phyloP scores from a whole-genome alignment of 1,140 invertebrate species.

The Archivesica marissinica region DNA sequence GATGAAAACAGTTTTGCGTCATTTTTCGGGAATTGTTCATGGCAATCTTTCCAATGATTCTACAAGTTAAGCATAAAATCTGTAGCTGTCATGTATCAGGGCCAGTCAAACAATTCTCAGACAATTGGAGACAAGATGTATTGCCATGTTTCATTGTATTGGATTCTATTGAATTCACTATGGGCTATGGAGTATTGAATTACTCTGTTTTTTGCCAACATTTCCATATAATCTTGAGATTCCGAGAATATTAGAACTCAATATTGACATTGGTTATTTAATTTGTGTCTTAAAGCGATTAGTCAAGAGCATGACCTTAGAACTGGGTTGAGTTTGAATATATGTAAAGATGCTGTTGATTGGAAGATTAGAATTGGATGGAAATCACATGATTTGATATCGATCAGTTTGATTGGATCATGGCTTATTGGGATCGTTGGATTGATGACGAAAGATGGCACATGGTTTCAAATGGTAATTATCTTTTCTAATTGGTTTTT shows the following conservation, averaged over 20 bases:
- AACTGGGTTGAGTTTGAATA: background rate
- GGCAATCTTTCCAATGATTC: too few relatives aligned
- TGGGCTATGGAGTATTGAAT: background rate
- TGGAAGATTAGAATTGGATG: background rate
- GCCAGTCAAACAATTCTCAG: too few relatives aligned
- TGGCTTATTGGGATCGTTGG: slow-evolving; percentile 8
- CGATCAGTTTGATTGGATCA: slow-evolving; percentile 5
- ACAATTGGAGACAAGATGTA: background rate
- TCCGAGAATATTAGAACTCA: background rate
- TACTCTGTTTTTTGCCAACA: background rate
- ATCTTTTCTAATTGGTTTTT: background rate
- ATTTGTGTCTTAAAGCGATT: background rate
- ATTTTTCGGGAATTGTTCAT: too few relatives aligned
- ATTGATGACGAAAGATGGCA: slow-evolving; percentile 7
- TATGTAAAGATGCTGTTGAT: background rate
- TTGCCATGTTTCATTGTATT: background rate
- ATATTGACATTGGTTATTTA: slow-evolving; percentile 4
- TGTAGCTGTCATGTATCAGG: too few relatives aligned
- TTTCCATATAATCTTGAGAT: background rate
- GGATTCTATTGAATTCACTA: background rate
- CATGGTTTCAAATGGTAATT: slow-evolving; percentile 16
- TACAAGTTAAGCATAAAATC: too few relatives aligned
- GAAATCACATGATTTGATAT: slow-evolving; percentile 13
- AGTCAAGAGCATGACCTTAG: background rate
- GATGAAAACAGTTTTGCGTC: too few relatives aligned